Base-by-base conservation (phyloP, 2,113 vertebrate species). In the Otolemur garnettii region DNA sequence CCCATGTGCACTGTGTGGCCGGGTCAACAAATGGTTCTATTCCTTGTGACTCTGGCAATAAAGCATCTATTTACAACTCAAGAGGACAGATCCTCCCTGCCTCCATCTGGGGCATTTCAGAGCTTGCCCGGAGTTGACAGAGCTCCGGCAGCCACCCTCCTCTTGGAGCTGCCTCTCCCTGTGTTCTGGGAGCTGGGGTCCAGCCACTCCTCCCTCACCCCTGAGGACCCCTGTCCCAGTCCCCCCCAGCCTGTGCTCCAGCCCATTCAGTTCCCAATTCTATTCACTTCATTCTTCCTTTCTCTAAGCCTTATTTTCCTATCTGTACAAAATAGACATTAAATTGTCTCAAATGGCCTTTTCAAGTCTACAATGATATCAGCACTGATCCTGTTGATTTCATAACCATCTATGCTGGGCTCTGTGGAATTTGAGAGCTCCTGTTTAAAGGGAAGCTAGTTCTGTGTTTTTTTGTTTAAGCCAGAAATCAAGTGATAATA, bases 161-260 rank as follows among this genome's bases (percentile, higher is more conserved):
- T 71, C 60, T 10, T 11, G 24, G 62, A 13, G 62, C 28, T 9
- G 2, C 45, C 75, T 78, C 75, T 2, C 15, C 75, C 72, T 45
- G 5, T 21, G 50, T 35, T 26, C 55, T 14, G 78, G 78, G 78
- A 13, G 8, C 68, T 1, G 21, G 81, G 57, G 24, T 17, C n/a
- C 1, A 1, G 55, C 42, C 62, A 28, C 17, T 78, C 75, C 17
- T 1, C 3, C 85, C 64, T 21, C 3, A 7, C 77, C 74, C 38
- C 1, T 5, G 1, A 0, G 50, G 38, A 17, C 11, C 22, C 28
- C 59, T 0, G 0, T 0, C 15, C 55, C 7, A 19, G 8, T 42
- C 68, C 5, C 0, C 0, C 4, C 35, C 30, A 13, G 19, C 24
- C 59, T 12, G 1, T 0, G 21, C 24, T 72, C 83, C 24, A 13